Conservation (phyloP, 2,113 vertebrate genomes). For the Cairina moschata region DNA sequence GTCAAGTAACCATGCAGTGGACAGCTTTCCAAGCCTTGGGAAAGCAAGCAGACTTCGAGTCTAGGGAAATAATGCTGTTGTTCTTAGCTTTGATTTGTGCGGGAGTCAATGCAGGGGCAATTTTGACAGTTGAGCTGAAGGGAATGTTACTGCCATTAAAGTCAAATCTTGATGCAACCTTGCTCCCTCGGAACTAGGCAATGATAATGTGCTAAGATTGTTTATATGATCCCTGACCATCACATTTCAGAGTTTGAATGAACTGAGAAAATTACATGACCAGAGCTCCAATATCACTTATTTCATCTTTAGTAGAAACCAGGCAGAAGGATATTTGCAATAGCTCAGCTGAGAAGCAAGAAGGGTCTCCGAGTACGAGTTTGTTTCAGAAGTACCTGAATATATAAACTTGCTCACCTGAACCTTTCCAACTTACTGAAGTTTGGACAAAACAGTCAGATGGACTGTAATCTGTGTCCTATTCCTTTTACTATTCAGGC, state of each 20-base stretch:
- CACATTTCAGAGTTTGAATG: neutral
- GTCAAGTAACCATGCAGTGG: neutral
- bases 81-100: neutral
- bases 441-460: neutral
- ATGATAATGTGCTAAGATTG: neutral
- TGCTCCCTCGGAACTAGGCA: neutral
- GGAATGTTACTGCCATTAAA: neutral
- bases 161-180: neutral
- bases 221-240: neutral
- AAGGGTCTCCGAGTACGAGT: neutral
- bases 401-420: neutral
- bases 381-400: neutral
- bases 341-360: neutral
- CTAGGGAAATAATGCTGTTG: neutral
- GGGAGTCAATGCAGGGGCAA: neutral
- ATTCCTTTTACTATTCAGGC: neutral
- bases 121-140: neutral
- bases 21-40: neutral
- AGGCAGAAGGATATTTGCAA: neutral
- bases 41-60: neutral
- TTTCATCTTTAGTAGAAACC: neutral
- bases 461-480: neutral
- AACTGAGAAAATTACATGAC: neutral
- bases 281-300: neutral
- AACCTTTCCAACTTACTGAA: neutral